phyloP scores from a whole-genome alignment of 2,797 vertebrate genomes.

The Denticeps clupeoides region DNA sequence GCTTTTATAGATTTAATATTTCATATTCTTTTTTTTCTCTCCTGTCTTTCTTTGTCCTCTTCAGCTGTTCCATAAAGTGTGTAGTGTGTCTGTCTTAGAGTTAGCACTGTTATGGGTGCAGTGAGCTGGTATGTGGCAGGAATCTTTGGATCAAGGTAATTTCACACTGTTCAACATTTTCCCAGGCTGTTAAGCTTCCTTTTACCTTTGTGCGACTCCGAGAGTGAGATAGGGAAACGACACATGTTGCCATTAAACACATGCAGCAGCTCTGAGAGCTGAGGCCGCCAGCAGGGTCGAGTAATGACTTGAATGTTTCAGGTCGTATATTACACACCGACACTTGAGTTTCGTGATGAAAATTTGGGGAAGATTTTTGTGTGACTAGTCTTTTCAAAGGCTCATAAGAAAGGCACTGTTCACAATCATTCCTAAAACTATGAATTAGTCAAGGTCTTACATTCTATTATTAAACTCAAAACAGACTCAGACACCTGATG shows the following conservation, averaged over 20 bases:
- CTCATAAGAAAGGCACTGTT: no score
- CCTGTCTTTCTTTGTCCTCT: slow-evolving; percentile 38
- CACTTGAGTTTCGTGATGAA: slow-evolving; percentile 54
- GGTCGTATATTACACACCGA: slow-evolving; percentile 52
- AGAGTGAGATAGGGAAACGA: slow-evolving; percentile 57
- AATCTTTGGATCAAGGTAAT: slow-evolving; percentile 76
- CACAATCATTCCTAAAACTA: no score
- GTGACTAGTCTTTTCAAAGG: no score
- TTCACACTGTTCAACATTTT: slow-evolving; percentile 72
- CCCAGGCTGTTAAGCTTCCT: slow-evolving; percentile 70
- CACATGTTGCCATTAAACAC: slow-evolving; percentile 61
- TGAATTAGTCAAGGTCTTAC: no score
- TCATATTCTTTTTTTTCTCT: no score
- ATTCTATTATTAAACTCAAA: no score
- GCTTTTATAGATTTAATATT: no score
- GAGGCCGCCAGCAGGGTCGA: slow-evolving; percentile 41
- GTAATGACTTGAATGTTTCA: slow-evolving; percentile 46
- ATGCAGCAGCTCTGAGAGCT: slow-evolving; percentile 38
- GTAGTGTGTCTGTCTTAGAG: slow-evolving; percentile 34
- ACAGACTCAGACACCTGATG: no score
- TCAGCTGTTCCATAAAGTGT: slow-evolving; percentile 61
- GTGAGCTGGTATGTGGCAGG: slow-evolving; percentile 68
- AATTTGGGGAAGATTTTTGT: no score
- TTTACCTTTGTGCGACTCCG: slow-evolving; percentile 70
- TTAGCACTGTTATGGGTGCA: slow-evolving; percentile 69